Evolutionary conservation across 2,797 vertebrate genomes (phyloP).

Genomic region (Hyperoplus lanceolatus): DNA sequence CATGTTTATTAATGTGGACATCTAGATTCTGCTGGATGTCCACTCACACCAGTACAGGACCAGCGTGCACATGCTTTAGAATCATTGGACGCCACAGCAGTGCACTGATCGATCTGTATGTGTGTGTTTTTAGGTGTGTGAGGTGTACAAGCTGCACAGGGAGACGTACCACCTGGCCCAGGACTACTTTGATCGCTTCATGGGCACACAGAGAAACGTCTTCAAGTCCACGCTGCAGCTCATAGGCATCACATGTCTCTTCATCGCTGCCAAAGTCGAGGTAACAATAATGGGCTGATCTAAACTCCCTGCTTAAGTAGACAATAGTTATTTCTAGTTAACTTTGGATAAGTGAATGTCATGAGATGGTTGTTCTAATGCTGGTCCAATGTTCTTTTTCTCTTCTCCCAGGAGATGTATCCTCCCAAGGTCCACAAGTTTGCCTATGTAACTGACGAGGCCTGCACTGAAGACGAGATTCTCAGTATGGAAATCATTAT

Average conservation of each 20-base stretch:
- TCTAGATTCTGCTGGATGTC: not conserved
- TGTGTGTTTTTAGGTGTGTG: conserved; percentile 88
- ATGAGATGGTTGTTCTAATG: not conserved
- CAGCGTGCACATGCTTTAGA: not conserved
- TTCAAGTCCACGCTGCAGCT: conserved; percentile 94
- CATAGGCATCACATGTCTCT: conserved; percentile 94
- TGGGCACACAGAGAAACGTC: conserved; percentile 94
- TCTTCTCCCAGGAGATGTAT: conserved; percentile 92
- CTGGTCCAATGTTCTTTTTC: accelerated
- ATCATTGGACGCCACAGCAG: too few species aligned
- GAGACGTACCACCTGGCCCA: conserved; percentile 97
- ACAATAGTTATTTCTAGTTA: too few species aligned
- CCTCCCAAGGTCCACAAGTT: conserved; percentile 97
- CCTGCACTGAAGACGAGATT: conserved; percentile 96
- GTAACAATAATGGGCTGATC: conserved; percentile 66
- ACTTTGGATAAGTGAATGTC: too few species aligned
- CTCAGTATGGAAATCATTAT: conserved; percentile 95
- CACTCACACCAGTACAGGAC: too few species aligned
- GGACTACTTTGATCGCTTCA: conserved; percentile 98
- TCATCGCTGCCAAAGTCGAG: conserved; percentile 97
- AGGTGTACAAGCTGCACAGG: conserved; percentile 95
- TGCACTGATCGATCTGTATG: not conserved
- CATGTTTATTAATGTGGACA: not conserved
- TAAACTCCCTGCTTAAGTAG: too few species aligned
- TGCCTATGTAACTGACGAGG: conserved; percentile 96